Base-by-base conservation (phyloP, 2,797 vertebrate species). In the Phalloptychus januarius region DNA sequence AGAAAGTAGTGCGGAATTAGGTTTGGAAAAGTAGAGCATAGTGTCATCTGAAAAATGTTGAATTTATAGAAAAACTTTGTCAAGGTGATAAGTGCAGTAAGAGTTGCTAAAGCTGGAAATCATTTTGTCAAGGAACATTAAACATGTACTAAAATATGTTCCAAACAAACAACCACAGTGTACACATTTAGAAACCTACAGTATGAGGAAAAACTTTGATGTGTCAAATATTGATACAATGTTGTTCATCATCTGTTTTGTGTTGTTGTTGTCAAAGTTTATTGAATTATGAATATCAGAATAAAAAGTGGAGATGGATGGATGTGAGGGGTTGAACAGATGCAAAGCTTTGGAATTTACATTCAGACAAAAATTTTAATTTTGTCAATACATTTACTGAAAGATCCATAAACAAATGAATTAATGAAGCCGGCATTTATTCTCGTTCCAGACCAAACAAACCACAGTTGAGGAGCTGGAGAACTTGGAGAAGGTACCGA, bases 401-500 rank as follows among this genome's bases (percentile, higher is more conserved):
- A n/a, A 56, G 11, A 28, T 13, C n/a, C 54, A 13, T 28, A 13
- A 56, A 56, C 4, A 0, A 28, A 56, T 28, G n/a, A 56, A 5
- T 13, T 13, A 56, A 56, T 56, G 11, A 56, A 56, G 54, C 13
- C 92, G 61, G 92, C 72, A 84, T 44, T 83, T 77, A 65, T 91
- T 10, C 77, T 88, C 81, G 38, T 72, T 83, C 20, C 91, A 99
- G 98, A 89, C 95, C 76, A 99, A 98, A 86, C 96, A 95, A 87
- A 97, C 97, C 61, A 98, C 97, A 48, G 95, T 98, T 81, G 97
- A 99, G 88, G 93, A 97, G 87, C 93, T 99, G 92, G 98, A 99
- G 94, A 96, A 92, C 85, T 90, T 99, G 86, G 98, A 99, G 91
- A 98, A 99, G 97, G 98, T 99, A 96, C 36, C 0, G 36, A 63